Conservation (phyloP, 2,113 vertebrate genomes). For the Oreamnos americanus region DNA sequence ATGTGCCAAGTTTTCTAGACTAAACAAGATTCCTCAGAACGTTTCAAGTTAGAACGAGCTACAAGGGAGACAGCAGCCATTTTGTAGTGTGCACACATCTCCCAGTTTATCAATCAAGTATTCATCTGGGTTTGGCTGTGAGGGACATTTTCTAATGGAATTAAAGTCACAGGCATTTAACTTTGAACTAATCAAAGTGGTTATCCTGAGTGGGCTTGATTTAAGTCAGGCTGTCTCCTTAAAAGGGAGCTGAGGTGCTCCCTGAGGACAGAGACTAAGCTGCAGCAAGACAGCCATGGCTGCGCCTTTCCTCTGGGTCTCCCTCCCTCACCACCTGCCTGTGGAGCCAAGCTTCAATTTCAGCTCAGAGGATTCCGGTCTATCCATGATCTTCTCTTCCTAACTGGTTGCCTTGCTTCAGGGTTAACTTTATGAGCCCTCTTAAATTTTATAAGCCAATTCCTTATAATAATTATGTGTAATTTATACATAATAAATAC, state of each 20-base stretch:
- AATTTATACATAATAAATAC: not conserved
- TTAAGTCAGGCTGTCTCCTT: not conserved
- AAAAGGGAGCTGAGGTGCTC: not conserved
- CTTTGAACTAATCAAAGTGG: not conserved
- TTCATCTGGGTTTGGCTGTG: not conserved
- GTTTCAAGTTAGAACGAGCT: not conserved
- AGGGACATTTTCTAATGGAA: not conserved
- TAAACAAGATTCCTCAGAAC: not conserved
- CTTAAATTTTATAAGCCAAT: not conserved
- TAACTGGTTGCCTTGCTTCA: not conserved
- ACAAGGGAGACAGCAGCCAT: not conserved
- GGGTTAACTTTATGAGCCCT: not conserved
- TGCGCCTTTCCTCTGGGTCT: not conserved
- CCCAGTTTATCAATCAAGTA: not conserved
- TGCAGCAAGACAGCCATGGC: rapidly evolving
- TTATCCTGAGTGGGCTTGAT: not conserved
- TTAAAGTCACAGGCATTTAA: not conserved
- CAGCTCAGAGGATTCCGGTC: not conserved
- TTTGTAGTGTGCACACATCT: not conserved
- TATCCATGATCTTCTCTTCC: not conserved
- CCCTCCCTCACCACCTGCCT: not conserved
- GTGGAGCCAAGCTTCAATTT: not conserved
- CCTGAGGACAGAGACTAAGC: not conserved
- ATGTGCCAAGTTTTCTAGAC: not conserved
- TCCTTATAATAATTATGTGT: not conserved